Conservation (phyloP, 2,888 invertebrate species). For the Trichopoda pennipes region DNA sequence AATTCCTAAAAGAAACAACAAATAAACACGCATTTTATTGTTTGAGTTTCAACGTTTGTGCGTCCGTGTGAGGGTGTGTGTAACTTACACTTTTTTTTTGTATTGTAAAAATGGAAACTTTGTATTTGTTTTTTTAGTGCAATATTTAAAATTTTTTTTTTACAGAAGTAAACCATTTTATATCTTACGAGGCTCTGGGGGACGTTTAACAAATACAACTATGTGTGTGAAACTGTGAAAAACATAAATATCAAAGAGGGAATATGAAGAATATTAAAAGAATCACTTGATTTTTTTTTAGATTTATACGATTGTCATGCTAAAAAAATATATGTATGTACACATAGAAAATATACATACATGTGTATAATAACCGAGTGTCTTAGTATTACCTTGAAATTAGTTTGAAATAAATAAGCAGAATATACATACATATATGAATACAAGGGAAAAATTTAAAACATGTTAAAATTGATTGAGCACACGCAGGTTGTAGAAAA, state of each 20-base stretch:
- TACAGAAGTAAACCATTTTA: conserved; percentile 54
- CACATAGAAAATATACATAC: too few species aligned
- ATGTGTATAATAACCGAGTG: too few species aligned
- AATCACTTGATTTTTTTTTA: conserved; percentile 48
- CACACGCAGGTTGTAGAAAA: too few species aligned
- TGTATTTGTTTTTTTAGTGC: conserved; percentile 7
- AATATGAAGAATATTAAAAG: conserved; percentile 46
- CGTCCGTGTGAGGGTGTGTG: neutral
- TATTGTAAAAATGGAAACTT: conserved; percentile 20
- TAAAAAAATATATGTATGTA: neutral
- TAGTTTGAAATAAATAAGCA: too few species aligned
- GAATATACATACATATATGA: too few species aligned
- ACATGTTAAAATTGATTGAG: too few species aligned
- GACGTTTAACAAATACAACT: conserved; percentile 51
- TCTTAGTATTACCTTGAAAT: too few species aligned
- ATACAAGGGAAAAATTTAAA: too few species aligned
- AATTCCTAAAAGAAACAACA: conserved; percentile 63
- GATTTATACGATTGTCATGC: neutral
- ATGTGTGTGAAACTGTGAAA: neutral
- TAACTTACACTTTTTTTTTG: conserved; percentile 3
- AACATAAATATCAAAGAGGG: conserved; percentile 10
- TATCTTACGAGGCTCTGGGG: conserved; percentile 64
- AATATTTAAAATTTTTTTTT: conserved; percentile 20
- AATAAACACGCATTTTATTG: conserved; percentile 58
- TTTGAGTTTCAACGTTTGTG: conserved; percentile 15